Evolutionary conservation across 2,888 invertebrate genomes (phyloP).

Genomic region (Dynastes grantii): DNA sequence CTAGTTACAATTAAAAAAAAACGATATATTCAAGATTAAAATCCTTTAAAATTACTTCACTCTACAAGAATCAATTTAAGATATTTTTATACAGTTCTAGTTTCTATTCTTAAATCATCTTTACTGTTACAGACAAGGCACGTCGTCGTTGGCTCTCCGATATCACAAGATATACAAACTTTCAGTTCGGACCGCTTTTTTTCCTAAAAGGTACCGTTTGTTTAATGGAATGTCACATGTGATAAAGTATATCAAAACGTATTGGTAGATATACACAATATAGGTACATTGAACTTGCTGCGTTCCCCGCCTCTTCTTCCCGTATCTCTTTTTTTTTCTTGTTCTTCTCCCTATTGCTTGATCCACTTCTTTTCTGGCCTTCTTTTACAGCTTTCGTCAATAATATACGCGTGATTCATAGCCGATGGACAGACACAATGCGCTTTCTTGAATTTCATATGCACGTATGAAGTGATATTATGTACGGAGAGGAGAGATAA

Average conservation of each 20-base stretch:
- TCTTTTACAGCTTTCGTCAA: slow-evolving; percentile 25
- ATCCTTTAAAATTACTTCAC: no score
- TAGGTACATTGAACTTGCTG: slow-evolving; percentile 46
- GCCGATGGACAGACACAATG: slow-evolving; percentile 33
- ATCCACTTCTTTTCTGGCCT: background rate
- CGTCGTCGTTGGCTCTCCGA: no score
- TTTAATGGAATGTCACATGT: slow-evolving; percentile 56
- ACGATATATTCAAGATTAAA: no score
- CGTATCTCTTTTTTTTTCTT: slow-evolving; percentile 30
- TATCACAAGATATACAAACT: background rate
- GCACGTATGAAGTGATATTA: background rate
- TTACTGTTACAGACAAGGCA: no score
- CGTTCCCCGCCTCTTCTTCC: slow-evolving; percentile 7
- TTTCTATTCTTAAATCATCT: no score
- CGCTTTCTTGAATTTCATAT: slow-evolving; percentile 41
- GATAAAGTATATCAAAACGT: slow-evolving; percentile 57
- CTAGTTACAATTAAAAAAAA: no score
- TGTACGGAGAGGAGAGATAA: slow-evolving; percentile 3
- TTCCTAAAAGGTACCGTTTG: slow-evolving; percentile 53
- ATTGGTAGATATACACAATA: slow-evolving; percentile 47
- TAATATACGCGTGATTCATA: slow-evolving; percentile 36
- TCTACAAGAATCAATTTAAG: no score
- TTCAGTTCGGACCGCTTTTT: slow-evolving; percentile 34
- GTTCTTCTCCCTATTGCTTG: background rate
- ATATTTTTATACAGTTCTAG: no score